A percentile compares a stretch with the other conserved stretches of the same genome.
Evolutionary conservation across 2,888 invertebrate species (phyloP).

Genomic region (Euclidia mi): DNA sequence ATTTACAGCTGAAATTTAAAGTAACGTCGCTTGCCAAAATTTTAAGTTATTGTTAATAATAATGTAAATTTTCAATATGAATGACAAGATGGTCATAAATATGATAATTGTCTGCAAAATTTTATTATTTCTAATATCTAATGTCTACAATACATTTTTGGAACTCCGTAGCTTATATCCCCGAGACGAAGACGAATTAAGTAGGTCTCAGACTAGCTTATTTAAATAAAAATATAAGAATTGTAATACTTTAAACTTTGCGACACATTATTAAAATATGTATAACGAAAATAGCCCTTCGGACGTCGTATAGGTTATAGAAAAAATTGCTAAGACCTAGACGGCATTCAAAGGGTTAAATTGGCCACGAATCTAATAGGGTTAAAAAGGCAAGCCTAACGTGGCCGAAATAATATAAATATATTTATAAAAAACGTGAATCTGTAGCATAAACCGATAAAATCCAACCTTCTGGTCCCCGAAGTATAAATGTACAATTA

Average conservation of each 20-base stretch:
- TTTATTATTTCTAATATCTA: slow-evolving; percentile 1
- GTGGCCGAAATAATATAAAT: background rate
- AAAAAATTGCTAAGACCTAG: no score
- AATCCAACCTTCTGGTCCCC: slow-evolving; percentile 39
- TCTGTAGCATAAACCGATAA: slow-evolving; percentile 13
- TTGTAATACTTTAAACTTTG: slow-evolving; percentile 26
- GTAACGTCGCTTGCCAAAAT: no score
- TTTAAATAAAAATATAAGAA: slow-evolving; percentile 2
- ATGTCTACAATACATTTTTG: background rate
- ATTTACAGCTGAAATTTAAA: no score
- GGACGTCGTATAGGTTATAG: background rate
- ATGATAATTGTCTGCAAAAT: no score
- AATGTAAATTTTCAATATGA: no score
- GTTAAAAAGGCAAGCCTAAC: background rate
- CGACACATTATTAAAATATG: slow-evolving; percentile 2
- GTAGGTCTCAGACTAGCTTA: slow-evolving; percentile 5
- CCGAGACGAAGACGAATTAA: background rate
- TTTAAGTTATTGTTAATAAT: no score
- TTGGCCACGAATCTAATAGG: no score
- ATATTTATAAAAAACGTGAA: background rate
- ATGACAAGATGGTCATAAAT: no score
- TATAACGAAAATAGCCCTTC: background rate
- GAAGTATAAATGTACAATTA: slow-evolving; percentile 27
- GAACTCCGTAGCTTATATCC: background rate
- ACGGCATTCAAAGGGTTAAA: no score